Percentiles rank a stretch among this genome's conserved stretches.
Conservation (phyloP, 2,113 vertebrate genomes). For the Sardina pilchardus region DNA sequence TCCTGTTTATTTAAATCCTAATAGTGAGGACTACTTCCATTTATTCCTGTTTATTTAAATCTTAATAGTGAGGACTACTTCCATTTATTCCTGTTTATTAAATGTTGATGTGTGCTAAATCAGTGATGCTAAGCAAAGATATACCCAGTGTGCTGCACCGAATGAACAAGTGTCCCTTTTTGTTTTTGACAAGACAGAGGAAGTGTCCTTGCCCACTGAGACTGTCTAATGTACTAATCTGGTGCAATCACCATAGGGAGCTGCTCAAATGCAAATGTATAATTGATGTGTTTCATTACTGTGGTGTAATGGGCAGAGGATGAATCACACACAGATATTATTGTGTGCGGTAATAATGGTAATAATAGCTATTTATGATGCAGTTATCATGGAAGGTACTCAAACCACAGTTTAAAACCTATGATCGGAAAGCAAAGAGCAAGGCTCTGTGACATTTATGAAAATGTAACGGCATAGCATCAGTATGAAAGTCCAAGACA, state of each 20-base stretch:
- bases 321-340: constrained; percentile 8
- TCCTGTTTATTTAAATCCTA: background rate
- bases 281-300: constrained; percentile 8
- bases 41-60: no score
- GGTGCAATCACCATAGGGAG: background rate
- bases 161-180: background rate
- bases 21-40: no score
- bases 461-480: background rate
- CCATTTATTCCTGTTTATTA: background rate
- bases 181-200: background rate
- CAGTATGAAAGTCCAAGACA: background rate
- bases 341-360: background rate
- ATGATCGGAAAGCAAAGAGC: background rate
- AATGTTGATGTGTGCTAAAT: constrained; percentile 1
- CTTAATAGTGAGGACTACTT: background rate
- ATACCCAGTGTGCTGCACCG: background rate
- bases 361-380: constrained; percentile 1
- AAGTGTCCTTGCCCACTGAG: background rate
- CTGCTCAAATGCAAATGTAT: constrained; percentile 5
- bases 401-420: background rate
- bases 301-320: background rate
- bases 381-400: background rate
- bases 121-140: background rate
- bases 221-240: background rate
- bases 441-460: background rate